Evolutionary conservation across 2,797 vertebrate genomes (phyloP), one percentile per base, ranked within the genome.

Genomic region (Apogon talboti): DNA sequence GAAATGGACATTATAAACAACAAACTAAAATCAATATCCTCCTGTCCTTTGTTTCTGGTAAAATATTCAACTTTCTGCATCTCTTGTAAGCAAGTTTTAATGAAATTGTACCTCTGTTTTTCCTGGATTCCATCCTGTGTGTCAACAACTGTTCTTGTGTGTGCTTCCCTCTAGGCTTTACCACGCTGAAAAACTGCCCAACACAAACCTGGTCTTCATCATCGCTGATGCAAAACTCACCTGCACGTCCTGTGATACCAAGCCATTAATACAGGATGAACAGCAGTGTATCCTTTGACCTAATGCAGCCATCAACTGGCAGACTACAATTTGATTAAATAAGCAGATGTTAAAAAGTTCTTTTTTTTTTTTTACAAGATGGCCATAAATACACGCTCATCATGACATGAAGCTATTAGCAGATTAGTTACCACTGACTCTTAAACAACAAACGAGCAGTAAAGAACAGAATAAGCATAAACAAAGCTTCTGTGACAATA

Each of bases 201-300:
- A 95, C 79, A 99, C 97, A 54, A 99, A 99, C 90, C 92, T 99
- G 88, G 94, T 99, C 72, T 97, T 99, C 76, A 95, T 99, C 88
- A 95, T 99, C 50, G 93, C 95, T 66, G 97, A 98, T 76, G 93
- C 94, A 69, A 95, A 94, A 85, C 79, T 88, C 38, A 93, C 92
- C 41, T 97, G 96, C 86, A 85, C 82, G 5, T 89, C 91, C 21
- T 98, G 96, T 77, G 91, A 94, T 76, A 83, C 89, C 13, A 94
- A 89, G 38, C 88, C 91, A 8, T 89, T 98, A 67, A 93, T 93
- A 81, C 98, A 99, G 90, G 96, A 96, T 0, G 96, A 98, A 59
- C 95, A 96, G 88, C 94, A 91, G 45, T 98, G 96, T 99, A 99
- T 99, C 97, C 96, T 98, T 95, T 73, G 81, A 76, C 42, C 59